Evolutionary conservation across 2,113 vertebrate genomes (phyloP), one percentile per base, ranked within the genome.

Genomic region (Acanthisitta chloris): DNA sequence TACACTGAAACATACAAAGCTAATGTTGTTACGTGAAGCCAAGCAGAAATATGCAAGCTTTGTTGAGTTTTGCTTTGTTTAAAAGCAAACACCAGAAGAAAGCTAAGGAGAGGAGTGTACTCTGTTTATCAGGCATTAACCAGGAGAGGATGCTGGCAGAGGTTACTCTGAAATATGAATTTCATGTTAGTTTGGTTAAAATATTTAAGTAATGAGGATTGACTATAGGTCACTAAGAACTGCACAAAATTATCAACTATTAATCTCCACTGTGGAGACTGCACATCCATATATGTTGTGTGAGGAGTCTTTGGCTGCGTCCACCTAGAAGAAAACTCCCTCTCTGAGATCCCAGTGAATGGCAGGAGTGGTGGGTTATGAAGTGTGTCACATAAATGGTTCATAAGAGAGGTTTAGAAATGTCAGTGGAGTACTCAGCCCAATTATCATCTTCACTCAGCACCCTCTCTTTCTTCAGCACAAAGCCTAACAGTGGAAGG

Each of bases 311-410:
- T 70, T 73, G 74, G 69, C 84, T 79, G 70, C 51, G 17, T 70
- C 59, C n/a, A 65, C 28, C 21, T 38, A 43, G 18, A 38, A 46
- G 33, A 45, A 83, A 91, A 77, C 64, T 23, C 48, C n/a, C 31
- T 34, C 29, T 62, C 72, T 86, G 34, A 2, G 1, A 12, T 48
- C 31, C n/a, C n/a, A 74, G 40, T 33, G 20, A 81, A 55, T 15
- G 43, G 38, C 43, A 40, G 45, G 43, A 62, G 6, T 33, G 31
- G 42, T 42, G 46, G 76, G 65, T 92, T 90, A 95, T 46, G 38
- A 88, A 88, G 94, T 77, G 88, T 95, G 96, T 93, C 74, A 92
- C 90, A 86, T 57, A 92, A 80, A 85, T 48, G 23, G 42, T 92
- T 93, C 19, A 2, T 45, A 76, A 72, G 17, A 46, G 19, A 69